Evolutionary conservation across 2,797 vertebrate species (phyloP).

Genomic region (Epinephelus coioides): DNA sequence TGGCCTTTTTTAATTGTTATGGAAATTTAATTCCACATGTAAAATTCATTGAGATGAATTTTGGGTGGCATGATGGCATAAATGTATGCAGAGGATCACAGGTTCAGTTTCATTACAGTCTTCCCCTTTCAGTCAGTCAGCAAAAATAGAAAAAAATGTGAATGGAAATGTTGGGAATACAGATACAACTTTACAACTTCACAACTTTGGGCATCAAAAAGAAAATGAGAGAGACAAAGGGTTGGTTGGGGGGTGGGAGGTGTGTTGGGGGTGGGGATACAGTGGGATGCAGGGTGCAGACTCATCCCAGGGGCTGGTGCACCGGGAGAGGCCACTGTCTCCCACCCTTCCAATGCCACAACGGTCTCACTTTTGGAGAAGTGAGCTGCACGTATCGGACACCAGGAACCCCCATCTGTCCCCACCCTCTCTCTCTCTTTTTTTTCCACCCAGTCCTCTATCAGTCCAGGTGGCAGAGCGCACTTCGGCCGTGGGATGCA

Average conservation of each 20-base stretch:
- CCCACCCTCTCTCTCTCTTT: constrained; percentile 62
- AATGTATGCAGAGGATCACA: too few relatives aligned
- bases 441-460: constrained; percentile 64
- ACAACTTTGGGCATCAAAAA: not conserved
- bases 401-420: constrained; percentile 70
- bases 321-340: constrained; percentile 81
- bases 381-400: constrained; percentile 79
- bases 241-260: constrained; percentile 10
- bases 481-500: constrained; percentile 89
- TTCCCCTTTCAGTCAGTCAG: not conserved
- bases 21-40: too few relatives aligned
- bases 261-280: constrained; percentile 21
- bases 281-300: constrained; percentile 27
- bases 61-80: too few relatives aligned
- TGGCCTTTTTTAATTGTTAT: too few relatives aligned
- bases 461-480: constrained; percentile 86
- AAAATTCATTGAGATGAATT: too few relatives aligned
- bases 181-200: not conserved
- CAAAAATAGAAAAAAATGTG: not conserved
- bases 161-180: not conserved
- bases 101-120: too few relatives aligned
- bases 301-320: constrained; percentile 68
- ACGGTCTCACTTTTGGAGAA: constrained; percentile 85
- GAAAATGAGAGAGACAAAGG: not conserved
- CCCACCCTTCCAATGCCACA: constrained; percentile 85